A percentile compares a stretch with the other conserved stretches of the same genome.
phyloP scores from a whole-genome alignment of 2,113 vertebrate genomes.

The Cathartes aura region DNA sequence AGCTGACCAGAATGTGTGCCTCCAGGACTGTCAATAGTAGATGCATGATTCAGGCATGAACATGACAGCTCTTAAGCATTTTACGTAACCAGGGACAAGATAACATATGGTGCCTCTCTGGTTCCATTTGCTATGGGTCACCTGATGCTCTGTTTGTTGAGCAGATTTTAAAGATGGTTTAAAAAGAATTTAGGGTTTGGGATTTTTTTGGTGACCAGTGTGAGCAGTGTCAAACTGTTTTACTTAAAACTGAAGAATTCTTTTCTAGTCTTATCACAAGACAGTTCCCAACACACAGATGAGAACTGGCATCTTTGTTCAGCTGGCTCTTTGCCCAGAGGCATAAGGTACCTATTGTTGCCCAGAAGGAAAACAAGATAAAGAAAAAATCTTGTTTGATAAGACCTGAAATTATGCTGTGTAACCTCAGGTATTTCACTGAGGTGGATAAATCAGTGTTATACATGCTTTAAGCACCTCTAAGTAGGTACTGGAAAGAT shows the following conservation, averaged over 20 bases:
- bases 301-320: background rate
- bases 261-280: background rate
- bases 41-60: background rate
- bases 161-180: constrained; percentile 6
- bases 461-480: background rate
- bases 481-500: background rate
- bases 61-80: background rate
- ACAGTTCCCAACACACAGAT: background rate
- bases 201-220: background rate
- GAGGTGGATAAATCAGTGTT: background rate
- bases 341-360: background rate
- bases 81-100: background rate
- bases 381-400: background rate
- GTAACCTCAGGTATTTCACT: background rate
- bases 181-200: background rate
- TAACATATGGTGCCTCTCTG: constrained; percentile 9
- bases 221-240: background rate
- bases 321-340: background rate
- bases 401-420: background rate
- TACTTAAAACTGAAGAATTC: background rate
- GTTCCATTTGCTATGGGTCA: constrained; percentile 1
- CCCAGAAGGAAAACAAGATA: background rate
- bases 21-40: background rate
- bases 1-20: background rate
- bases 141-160: background rate